Percentiles rank a stretch among this genome's conserved stretches.
Evolutionary conservation across 2,797 vertebrate species (phyloP).

Genomic region (Sebastes wilsoni): DNA sequence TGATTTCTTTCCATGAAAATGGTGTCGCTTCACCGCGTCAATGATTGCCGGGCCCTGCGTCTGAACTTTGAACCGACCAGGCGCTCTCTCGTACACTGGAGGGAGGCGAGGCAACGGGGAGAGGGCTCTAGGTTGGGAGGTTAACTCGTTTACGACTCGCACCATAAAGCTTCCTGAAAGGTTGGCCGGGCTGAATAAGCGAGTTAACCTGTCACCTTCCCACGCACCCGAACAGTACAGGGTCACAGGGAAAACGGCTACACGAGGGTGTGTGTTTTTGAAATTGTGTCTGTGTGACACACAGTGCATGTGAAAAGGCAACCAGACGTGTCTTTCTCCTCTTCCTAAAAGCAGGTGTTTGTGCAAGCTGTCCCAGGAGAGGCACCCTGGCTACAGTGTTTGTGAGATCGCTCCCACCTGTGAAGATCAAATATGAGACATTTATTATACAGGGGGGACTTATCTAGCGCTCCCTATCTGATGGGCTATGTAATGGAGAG

Average conservation of each 20-base stretch:
- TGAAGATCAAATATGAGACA: conserved; percentile 85
- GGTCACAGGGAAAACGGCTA: conserved; percentile 39
- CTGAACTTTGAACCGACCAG: conserved; percentile 77
- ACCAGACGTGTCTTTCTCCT: conserved; percentile 33
- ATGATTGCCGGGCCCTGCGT: conserved; percentile 67
- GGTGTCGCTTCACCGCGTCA: conserved; percentile 56
- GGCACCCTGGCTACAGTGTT: conserved; percentile 44
- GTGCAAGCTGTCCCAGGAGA: conserved; percentile 70
- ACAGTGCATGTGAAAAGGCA: conserved; percentile 32
- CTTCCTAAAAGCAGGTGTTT: conserved; percentile 65
- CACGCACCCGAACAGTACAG: background rate
- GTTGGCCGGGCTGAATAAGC: conserved; percentile 58
- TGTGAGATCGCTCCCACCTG: conserved; percentile 81
- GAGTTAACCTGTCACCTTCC: conserved; percentile 73
- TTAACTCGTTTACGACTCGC: conserved; percentile 68
- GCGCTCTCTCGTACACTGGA: conserved; percentile 10
- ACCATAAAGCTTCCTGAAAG: conserved; percentile 72
- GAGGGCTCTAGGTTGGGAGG: conserved; percentile 47
- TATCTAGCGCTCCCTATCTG: conserved; percentile 80
- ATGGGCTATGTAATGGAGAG: conserved; percentile 83
- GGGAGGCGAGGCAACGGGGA: conserved; percentile 21
- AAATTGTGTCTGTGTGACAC: conserved; percentile 16
- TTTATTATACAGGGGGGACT: conserved; percentile 84
- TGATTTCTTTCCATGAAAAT: conserved; percentile 64
- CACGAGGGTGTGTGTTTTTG: conserved; percentile 10